These are phyloP conservation scores for Neomonachus schauinslandi DNA, from an alignment of 2,113 vertebrate genomes.

Conservation along the genomic window DNA sequence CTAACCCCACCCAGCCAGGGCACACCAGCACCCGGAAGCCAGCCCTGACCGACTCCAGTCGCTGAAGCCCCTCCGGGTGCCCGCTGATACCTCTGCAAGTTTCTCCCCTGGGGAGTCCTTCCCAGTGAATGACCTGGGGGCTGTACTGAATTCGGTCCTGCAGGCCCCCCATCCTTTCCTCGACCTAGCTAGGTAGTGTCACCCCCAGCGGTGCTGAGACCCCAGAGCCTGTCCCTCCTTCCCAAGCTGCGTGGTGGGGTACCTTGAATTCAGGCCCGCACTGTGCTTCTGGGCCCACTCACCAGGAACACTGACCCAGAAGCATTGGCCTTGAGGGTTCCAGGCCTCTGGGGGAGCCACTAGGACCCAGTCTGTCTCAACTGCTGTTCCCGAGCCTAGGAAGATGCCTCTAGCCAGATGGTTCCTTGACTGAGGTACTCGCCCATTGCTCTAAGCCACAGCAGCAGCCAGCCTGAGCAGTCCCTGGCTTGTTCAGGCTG, in stretches of 20 bases:
- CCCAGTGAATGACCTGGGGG: not conserved
- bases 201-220: not conserved
- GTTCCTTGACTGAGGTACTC: not conserved
- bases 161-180: not conserved
- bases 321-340: not conserved
- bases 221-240: not conserved
- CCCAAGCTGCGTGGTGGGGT: not conserved
- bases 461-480: not conserved
- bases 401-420: not conserved
- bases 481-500: not conserved
- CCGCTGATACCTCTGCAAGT: not conserved
- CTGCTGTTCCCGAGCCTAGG: not conserved
- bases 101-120: not conserved
- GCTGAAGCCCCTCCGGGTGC: fast-evolving
- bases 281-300: not conserved
- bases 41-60: not conserved
- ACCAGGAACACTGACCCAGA: not conserved
- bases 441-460: not conserved
- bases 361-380: not conserved
- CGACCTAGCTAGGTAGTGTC: not conserved
- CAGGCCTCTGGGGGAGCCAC: not conserved
- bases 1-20: no score
- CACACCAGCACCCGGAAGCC: not conserved
- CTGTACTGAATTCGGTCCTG: fast-evolving
- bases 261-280: not conserved